Evolutionary conservation across 1,140 invertebrate species (phyloP).

Genomic region (Goniozus legneri): DNA sequence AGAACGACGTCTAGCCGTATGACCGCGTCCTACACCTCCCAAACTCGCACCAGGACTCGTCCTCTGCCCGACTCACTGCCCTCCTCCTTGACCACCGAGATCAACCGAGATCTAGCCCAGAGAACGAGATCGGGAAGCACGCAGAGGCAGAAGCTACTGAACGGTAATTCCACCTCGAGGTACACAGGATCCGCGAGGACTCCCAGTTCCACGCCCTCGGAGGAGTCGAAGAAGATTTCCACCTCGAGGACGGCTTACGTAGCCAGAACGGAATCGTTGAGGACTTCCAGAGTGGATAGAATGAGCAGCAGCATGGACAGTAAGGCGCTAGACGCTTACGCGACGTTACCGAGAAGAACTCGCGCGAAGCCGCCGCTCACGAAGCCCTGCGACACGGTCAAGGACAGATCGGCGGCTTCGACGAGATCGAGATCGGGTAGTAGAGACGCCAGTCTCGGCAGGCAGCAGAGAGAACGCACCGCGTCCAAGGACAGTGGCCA

Average conservation of each 20-base stretch:
- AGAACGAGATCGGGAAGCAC: constrained; percentile 13
- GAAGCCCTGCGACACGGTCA: constrained; percentile 47
- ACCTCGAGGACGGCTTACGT: constrained; percentile 14
- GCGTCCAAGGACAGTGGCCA: constrained; percentile 47
- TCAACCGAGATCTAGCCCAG: constrained; percentile 45
- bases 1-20: constrained; percentile 3
- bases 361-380: constrained; percentile 34
- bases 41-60: constrained; percentile 41
- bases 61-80: constrained; percentile 56
- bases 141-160: too few species aligned
- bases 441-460: constrained; percentile 30
- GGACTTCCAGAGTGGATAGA: constrained; percentile 34
- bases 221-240: constrained; percentile 67
- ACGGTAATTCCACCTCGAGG: constrained; percentile 15
- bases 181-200: constrained; percentile 51
- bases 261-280: constrained; percentile 13
- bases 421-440: constrained; percentile 22
- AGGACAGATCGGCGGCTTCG: constrained; percentile 29
- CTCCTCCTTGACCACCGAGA: constrained; percentile 52
- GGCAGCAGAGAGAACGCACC: constrained; percentile 36
- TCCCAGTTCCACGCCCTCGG: constrained; percentile 61
- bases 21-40: neutral
- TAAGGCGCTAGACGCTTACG: constrained; percentile 67
- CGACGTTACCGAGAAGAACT: constrained; percentile 69
- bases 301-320: constrained; percentile 48